Percentiles rank a stretch among this genome's conserved stretches.
Conservation (phyloP, 2,888 invertebrate species). For the Erpobdella octoculata region DNA sequence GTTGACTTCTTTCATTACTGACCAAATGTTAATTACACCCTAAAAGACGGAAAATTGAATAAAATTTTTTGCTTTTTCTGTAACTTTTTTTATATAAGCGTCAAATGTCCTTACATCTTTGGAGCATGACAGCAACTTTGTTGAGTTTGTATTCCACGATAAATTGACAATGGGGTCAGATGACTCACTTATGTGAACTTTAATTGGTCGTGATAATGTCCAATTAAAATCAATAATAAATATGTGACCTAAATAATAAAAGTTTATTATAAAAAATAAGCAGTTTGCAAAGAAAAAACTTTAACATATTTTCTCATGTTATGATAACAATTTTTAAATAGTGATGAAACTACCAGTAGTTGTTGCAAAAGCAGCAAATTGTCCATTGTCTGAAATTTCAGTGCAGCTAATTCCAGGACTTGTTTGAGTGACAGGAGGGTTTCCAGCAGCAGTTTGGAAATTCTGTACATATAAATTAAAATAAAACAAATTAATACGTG, state of each 20-base stretch:
- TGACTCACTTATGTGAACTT: constrained; percentile 1
- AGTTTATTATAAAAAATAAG: not conserved
- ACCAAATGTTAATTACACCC: constrained; percentile 1
- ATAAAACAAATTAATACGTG: no score
- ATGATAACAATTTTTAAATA: not conserved
- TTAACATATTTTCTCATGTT: no score
- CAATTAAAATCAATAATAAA: constrained; percentile 5
- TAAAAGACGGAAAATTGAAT: not conserved
- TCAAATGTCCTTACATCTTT: not conserved
- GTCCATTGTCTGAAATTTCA: not conserved
- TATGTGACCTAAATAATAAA: not conserved
- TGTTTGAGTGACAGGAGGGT: not conserved
- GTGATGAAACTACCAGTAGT: no score
- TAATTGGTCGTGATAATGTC: not conserved
- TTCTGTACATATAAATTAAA: not conserved
- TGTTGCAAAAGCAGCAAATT: not conserved
- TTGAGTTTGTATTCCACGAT: not conserved
- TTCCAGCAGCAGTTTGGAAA: not conserved
- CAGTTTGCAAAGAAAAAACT: not conserved
- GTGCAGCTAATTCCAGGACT: not conserved
- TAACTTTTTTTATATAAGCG: no score
- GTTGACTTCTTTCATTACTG: not conserved
- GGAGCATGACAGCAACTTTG: not conserved
- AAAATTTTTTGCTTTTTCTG: not conserved
- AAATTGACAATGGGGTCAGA: not conserved